Conservation (phyloP, 2,797 vertebrate genomes). For the Amniataba percoides region DNA sequence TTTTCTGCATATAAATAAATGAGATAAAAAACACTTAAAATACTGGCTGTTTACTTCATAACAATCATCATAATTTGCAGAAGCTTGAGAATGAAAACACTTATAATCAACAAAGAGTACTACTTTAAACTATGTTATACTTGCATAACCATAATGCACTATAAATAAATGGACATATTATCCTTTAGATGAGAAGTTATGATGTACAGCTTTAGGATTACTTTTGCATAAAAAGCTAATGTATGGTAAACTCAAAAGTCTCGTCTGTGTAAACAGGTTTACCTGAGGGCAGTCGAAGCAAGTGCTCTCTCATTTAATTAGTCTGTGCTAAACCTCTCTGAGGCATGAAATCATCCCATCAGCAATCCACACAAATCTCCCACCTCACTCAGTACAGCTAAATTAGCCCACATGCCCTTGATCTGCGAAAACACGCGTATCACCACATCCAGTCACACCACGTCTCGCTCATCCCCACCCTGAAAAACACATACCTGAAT, state of each 20-base stretch:
- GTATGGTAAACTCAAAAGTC: constrained; percentile 1
- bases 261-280: constrained; percentile 53
- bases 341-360: constrained; percentile 65
- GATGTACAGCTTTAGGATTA: background rate
- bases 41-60: background rate
- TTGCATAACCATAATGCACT: background rate
- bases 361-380: constrained; percentile 78
- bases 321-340: constrained; percentile 77
- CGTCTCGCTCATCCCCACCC: constrained; percentile 1
- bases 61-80: constrained; percentile 1
- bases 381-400: constrained; percentile 25
- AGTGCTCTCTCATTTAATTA: constrained; percentile 80
- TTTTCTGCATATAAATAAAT: constrained; percentile 13
- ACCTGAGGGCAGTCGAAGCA: constrained; percentile 46
- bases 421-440: constrained; percentile 50
- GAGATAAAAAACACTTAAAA: background rate
- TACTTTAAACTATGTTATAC: background rate
- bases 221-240: background rate
- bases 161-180: background rate
- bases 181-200: background rate
- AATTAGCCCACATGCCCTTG: constrained; percentile 68
- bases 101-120: background rate
- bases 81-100: background rate
- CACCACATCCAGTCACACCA: constrained; percentile 15
- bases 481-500: constrained; percentile 25